Evolutionary conservation across 2,888 invertebrate genomes (phyloP).

Genomic region (Troglohyphantes excavatus): DNA sequence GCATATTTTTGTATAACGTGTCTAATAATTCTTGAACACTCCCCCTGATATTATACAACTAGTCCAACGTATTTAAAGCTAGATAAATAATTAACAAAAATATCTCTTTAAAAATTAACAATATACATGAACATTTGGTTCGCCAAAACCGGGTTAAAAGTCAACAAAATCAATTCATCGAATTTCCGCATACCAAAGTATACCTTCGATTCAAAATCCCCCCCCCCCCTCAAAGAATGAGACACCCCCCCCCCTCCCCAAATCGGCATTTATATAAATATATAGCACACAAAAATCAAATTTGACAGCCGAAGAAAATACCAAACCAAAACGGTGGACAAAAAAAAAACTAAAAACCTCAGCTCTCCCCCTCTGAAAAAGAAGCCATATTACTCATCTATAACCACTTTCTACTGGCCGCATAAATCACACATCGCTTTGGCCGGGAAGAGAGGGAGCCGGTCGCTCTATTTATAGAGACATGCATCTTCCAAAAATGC

Average conservation of each 20-base stretch:
- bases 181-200: too few species aligned
- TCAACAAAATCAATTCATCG: too few species aligned
- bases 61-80: too few species aligned
- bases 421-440: constrained; percentile 55
- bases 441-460: background rate
- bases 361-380: constrained; percentile 7
- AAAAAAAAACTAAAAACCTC: constrained; percentile 14
- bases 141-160: too few species aligned
- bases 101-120: too few species aligned
- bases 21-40: too few species aligned
- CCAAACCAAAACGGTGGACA: background rate
- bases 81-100: too few species aligned
- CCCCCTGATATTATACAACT: too few species aligned
- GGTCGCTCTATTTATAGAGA: constrained; percentile 73
- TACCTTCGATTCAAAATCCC: too few species aligned
- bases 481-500: constrained; percentile 57
- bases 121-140: too few species aligned
- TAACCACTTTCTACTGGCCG: constrained; percentile 65
- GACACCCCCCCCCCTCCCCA: background rate
- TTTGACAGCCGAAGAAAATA: constrained; percentile 7
- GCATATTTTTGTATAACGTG: too few species aligned
- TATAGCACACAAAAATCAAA: background rate
- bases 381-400: constrained; percentile 72
- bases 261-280: background rate
- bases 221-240: background rate